A percentile compares a stretch with the other conserved stretches of the same genome.
Conservation (phyloP, 2,888 invertebrate genomes). For the Strigamia crassipes region DNA sequence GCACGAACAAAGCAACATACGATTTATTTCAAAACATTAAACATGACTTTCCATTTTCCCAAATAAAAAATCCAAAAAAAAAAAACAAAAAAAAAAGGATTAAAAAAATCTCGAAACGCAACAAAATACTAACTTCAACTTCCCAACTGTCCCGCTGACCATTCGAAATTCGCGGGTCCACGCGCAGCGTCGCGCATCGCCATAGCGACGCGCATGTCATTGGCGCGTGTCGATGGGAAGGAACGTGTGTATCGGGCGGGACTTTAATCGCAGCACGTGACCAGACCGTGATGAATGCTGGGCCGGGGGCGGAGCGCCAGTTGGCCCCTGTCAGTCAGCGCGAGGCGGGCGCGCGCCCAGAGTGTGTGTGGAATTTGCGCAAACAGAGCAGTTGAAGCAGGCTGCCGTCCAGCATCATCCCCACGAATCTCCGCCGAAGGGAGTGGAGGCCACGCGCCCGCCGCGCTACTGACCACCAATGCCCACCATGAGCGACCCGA, state of each 20-base stretch:
- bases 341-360: slow-evolving; percentile 33
- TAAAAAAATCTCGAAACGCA: neutral
- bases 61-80: neutral
- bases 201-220: neutral
- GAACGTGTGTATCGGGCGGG: neutral
- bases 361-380: slow-evolving; percentile 20
- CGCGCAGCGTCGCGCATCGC: neutral
- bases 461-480: slow-evolving; percentile 37
- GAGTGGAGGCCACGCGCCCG: slow-evolving; percentile 25
- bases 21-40: neutral
- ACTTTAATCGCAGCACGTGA: slow-evolving; percentile 22
- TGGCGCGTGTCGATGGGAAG: slow-evolving; percentile 22
- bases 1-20: neutral
- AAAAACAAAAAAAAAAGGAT: neutral
- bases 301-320: slow-evolving; percentile 32
- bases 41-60: neutral
- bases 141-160: neutral
- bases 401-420: slow-evolving; percentile 10
- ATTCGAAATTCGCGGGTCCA: neutral
- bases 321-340: slow-evolving; percentile 33
- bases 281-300: slow-evolving; percentile 22
- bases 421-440: neutral
- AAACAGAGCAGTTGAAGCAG: slow-evolving; percentile 23
- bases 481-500: slow-evolving; percentile 53
- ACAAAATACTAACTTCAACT: neutral